Evolutionary conservation across 2,888 invertebrate species (phyloP).

Genomic region (Eristalis intricaria): DNA sequence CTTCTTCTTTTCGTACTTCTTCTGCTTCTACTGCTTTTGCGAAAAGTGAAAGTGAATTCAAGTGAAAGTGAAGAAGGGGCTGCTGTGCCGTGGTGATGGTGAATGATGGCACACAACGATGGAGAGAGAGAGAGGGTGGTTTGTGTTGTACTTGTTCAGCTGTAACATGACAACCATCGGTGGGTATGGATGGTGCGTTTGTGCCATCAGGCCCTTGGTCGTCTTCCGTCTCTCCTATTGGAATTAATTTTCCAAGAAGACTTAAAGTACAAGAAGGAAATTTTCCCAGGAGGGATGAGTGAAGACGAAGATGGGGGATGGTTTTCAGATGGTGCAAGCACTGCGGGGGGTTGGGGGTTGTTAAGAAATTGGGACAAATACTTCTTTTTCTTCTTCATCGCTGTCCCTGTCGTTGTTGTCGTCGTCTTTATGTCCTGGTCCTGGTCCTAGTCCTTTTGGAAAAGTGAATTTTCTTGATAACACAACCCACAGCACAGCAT

Average conservation of each 20-base stretch:
- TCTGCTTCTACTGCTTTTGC: constrained; percentile 20
- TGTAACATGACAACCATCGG: constrained; percentile 65
- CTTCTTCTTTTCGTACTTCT: neutral
- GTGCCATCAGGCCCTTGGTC: constrained; percentile 24
- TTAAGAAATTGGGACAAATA: constrained; percentile 69
- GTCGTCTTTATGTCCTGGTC: constrained; percentile 15
- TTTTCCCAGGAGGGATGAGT: constrained; percentile 62
- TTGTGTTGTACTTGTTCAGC: constrained; percentile 57
- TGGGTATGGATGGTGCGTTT: constrained; percentile 55
- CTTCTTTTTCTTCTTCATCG: constrained; percentile 30
- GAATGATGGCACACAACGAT: neutral
- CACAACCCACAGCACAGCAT: constrained; percentile 6
- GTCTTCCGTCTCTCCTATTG: constrained; percentile 44
- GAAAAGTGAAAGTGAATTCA: constrained; percentile 68
- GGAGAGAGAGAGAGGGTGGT: neutral
- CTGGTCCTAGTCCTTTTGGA: constrained; percentile 23
- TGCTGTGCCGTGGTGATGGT: neutral
- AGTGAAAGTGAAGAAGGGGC: constrained; percentile 47
- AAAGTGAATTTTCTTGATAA: constrained; percentile 67
- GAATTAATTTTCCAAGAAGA: constrained; percentile 70
- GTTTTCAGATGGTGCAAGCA: constrained; percentile 66
- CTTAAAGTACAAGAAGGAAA: constrained; percentile 63
- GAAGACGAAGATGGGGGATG: constrained; percentile 26
- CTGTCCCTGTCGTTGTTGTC: constrained; percentile 26
- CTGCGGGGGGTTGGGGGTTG: constrained; percentile 61